Evolutionary conservation across 2,888 invertebrate species (phyloP), one percentile per base, ranked within the genome.

Genomic region (Selenia dentaria): DNA sequence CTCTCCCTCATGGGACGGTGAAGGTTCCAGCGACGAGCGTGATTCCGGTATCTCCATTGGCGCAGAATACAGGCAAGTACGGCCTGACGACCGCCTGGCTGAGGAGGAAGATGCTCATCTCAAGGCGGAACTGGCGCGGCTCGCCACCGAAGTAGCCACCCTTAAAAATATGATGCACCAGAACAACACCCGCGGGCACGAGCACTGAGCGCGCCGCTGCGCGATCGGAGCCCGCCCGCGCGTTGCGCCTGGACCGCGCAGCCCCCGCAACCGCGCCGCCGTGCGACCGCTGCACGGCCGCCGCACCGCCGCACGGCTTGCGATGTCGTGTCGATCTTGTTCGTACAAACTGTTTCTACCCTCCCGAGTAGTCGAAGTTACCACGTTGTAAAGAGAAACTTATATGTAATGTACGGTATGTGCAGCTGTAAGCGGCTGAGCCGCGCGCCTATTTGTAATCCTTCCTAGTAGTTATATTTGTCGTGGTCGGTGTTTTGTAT

Each of bases 121-220:
- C 8, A 96, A 96, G 75, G 95, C 95, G 2, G 96, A 98, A 82
- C 91, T 98, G 59, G 96, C 96, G 65, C 93, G 96, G 62, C 93
- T 98, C 13, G 97, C 97, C 22, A 95, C 96, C 1, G 98, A 98
- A 84, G 97, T 98, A 57, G 97, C 96, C 36, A 96, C 95, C 57
- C 93, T 98, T 4, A 97, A 97, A 79, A 95, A 94, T 69, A 94
- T 95, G 91, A 93, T 96, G 91, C 94, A 94, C 52, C 92, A 94
- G 64, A 93, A 93, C 64, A 93, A 88, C 68, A 55, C 77, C 59
- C 86, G 89, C 63, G 77, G 78, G 59, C 81, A 81, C 68, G 89
- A 89, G 72, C 89, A 90, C 76, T 90, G 88, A 89, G 82, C 82
- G 61, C 37, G 44, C 48, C 34, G 27, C 39, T 26, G 53, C 59